Base-by-base conservation (phyloP, 2,797 vertebrate genomes). In the Pelodytes ibericus region DNA sequence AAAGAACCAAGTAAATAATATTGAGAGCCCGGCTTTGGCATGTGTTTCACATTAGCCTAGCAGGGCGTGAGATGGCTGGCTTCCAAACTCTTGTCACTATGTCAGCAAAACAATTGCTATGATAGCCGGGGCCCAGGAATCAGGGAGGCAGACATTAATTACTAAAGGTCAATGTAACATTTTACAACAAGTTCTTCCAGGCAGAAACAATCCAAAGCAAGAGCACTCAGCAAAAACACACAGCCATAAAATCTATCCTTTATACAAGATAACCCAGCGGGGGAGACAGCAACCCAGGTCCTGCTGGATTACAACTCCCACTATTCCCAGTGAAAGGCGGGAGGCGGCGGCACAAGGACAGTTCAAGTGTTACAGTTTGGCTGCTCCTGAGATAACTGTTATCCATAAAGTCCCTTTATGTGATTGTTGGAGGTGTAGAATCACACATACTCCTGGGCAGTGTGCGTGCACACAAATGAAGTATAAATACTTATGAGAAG, bases 41-140 rank as follows among this genome's bases (percentile, higher is more conserved):
- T 77, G 25, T 72, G 75, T 60, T 72, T 31, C 18, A 49, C 3
- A 67, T 72, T 72, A 67, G 53, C 39, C 31, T 29, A 47, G 70
- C 47, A 16, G 70, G 76, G 63, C 30, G 70, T 68, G 47, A 9
- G 31, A n/a, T 67, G 75, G 69, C 69, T 20, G 10, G 2, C 9
- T 29, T 72, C 75, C 70, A 78, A 71, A 61, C 2, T 18, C 22
- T 29, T 18, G 24, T 41, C 22, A 61, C 30, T 27, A n/a, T 36
- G 70, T 44, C 47, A 72, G 62, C 62, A 60, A 26, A 63, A 70
- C 60, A 58, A 47, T 51, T 20, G 36, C 47, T 33, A 33, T 9
- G 36, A 36, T 27, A 72, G 63, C 62, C 24, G 27, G 16, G 49
- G 39, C 51, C 62, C 13, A 7, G 15, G 6, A 65, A 67, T 67